A percentile compares a stretch with the other conserved stretches of the same genome.
These are phyloP conservation scores for Imbricaverruca yamaguchii DNA, from an alignment of 2,888 invertebrate genomes.

Conservation along the genomic window DNA sequence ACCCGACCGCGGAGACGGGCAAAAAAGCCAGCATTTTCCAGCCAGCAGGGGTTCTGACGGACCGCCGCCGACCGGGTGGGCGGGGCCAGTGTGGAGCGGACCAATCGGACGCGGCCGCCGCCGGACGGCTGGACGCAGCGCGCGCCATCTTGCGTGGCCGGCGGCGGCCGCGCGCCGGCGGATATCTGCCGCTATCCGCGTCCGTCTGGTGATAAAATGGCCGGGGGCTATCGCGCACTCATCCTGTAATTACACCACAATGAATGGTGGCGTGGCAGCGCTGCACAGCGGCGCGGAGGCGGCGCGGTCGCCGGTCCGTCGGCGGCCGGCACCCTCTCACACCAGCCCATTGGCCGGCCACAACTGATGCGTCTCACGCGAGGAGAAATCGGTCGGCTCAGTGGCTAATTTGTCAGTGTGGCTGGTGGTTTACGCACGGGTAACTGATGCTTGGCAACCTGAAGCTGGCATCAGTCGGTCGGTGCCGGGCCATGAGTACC, in stretches of 20 bases:
- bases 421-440: not conserved
- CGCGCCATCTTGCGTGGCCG: slow-evolving; percentile 11
- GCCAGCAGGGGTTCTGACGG: slow-evolving; percentile 5
- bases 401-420: not conserved
- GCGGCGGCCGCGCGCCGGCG: not conserved
- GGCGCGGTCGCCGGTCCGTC: not conserved
- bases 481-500: no score
- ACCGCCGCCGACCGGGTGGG: not conserved
- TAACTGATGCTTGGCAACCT: not conserved
- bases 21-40: slow-evolving; percentile 11
- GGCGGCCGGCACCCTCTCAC: not conserved
- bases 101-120: slow-evolving; percentile 4
- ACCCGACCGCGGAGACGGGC: not conserved
- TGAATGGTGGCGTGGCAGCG: not conserved
- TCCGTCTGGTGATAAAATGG: not conserved
- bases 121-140: not conserved
- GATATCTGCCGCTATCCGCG: not conserved
- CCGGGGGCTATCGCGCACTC: slow-evolving; percentile 10
- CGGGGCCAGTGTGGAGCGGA: not conserved
- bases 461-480: no score
- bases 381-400: not conserved
- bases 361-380: not conserved
- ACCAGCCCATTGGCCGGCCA: not conserved
- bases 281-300: not conserved
- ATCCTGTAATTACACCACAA: slow-evolving; percentile 5